Percentiles rank a stretch among this genome's conserved stretches.
Evolutionary conservation across 2,888 invertebrate species (phyloP).

Genomic region (Eupithecia abbreviata): DNA sequence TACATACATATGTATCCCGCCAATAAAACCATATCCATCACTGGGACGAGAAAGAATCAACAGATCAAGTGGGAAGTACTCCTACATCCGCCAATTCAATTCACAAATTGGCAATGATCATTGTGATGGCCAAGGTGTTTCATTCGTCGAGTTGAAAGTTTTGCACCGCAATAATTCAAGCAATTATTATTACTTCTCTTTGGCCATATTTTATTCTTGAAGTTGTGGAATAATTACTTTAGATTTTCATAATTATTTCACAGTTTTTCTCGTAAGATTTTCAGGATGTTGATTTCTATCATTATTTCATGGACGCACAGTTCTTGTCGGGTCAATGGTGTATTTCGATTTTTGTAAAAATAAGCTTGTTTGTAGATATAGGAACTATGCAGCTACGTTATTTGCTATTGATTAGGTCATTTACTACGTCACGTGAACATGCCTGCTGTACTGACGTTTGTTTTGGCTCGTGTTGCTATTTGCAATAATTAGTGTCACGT

Average conservation of each 20-base stretch:
- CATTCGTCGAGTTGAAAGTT: neutral
- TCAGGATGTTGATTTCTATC: neutral
- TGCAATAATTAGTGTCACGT: constrained; percentile 1
- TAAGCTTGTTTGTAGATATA: neutral
- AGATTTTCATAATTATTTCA: constrained; percentile 3
- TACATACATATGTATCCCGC: too few species aligned
- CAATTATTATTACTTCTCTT: too few species aligned
- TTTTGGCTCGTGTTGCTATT: constrained; percentile 16
- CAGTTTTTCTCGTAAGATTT: neutral
- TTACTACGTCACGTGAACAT: constrained; percentile 10
- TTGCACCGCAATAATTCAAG: neutral
- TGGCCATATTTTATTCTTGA: neutral
- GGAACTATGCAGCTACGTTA: neutral
- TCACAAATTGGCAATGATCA: constrained; percentile 11
- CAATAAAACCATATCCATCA: neutral
- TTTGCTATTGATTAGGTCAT: neutral
- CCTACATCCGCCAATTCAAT: constrained; percentile 15
- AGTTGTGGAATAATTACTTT: neutral
- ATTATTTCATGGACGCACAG: neutral
- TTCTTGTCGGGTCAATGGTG: neutral
- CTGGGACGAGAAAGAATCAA: neutral
- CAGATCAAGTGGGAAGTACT: neutral
- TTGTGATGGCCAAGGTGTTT: neutral
- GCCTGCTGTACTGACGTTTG: constrained; percentile 14
- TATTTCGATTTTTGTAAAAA: neutral